Base-by-base conservation (phyloP, 2,888 invertebrate genomes). In the Fragum whitleyi region DNA sequence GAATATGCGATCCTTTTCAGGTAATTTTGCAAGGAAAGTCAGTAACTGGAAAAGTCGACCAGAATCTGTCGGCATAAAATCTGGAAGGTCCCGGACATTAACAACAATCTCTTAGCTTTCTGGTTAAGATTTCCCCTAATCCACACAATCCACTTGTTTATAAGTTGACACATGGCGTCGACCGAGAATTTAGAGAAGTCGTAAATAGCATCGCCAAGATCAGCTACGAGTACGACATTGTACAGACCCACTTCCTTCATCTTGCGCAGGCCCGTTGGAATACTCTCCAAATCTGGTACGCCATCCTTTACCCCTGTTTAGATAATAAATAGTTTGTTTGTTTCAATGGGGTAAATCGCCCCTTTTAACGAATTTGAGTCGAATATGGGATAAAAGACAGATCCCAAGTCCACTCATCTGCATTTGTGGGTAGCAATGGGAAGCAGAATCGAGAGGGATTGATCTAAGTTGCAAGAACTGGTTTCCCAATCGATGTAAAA, bases 51-150 rank as follows among this genome's bases (percentile, higher is more conserved):
- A 77, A 21, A 76, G 68, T n/a, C 76, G 74, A 1, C 59, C 61
- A 32, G 74, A 19, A 7, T 77, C 19, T 5, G n/a, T 51, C 21
- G 77, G 47, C 77, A 81, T 81, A 9, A 55, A 65, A 62, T 81
- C 77, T 9, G 81, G 81, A 16, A 69, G 59, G 42, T 81, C 81
- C 23, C 81, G 55, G 53, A 77, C 47, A 26, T 71, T 80, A 2
- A 79, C 53, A 7, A 69, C 26, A 29, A 79, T 51, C 47, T 36
- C 47, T 36, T 70, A 28, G 75, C 55, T 14, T 74, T 57, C 28
- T 51, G 51, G 51, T 32, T n/a, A 3, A 79, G 67, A 67, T 79
- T 79, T 7, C 57, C 59, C 53, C 53, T 32, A 11, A 2, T 21
- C 74, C 74, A 74, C 5, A 19, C 19, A 5, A 74, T 36, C 65